These are phyloP conservation scores for Delphinapterus leucas DNA, from an alignment of 2,113 vertebrate genomes.

Conservation along the genomic window DNA sequence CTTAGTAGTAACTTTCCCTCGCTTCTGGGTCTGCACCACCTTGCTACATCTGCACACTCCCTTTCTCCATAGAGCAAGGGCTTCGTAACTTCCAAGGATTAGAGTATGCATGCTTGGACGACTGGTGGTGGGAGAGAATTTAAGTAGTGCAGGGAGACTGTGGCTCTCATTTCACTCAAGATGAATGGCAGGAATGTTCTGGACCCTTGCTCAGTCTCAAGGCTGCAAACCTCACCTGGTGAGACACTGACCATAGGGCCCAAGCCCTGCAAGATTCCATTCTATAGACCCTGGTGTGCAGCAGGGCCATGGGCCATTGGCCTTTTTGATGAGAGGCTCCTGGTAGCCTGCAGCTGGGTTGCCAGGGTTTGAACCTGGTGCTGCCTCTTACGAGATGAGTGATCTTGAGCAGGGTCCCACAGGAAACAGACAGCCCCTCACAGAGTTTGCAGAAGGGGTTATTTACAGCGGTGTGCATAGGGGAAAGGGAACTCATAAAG, in stretches of 20 bases:
- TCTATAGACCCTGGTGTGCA: too few species aligned
- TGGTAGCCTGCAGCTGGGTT: background rate
- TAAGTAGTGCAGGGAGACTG: rapidly evolving
- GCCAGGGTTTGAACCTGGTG: background rate
- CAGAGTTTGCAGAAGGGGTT: background rate
- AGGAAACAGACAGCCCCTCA: background rate
- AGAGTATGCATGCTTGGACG: rapidly evolving
- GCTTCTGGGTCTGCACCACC: background rate
- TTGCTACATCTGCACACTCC: too few species aligned
- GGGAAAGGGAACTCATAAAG: background rate
- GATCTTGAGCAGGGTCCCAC: background rate
- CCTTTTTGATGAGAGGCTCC: background rate
- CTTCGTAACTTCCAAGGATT: background rate
- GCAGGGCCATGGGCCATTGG: background rate
- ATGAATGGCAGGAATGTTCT: background rate
- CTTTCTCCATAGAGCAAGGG: background rate
- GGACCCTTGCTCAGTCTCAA: background rate
- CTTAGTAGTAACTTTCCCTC: background rate
- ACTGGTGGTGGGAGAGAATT: background rate
- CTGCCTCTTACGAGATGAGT: background rate
- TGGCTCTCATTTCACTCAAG: background rate
- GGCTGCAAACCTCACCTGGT: background rate
- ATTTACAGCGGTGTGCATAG: background rate
- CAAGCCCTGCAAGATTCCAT: too few species aligned
- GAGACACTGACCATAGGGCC: background rate